phyloP scores from a whole-genome alignment of 1,140 invertebrate species.

The Bombyx mori region ASM3026992v2 NC_085124.1:11782501-11783000 shows the following conservation, averaged over 20 bases:
- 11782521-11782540: conserved; percentile 10
- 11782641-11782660: conserved; percentile 4
- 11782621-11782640: conserved; percentile 8
- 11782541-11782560: no score
- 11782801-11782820: background rate
- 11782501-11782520: conserved; percentile 29
- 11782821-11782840: conserved; percentile 5
- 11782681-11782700: conserved; percentile 45
- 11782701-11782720: conserved; percentile 53
- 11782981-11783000: no score
- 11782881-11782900: background rate
- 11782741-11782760: conserved; percentile 1
- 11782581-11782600: background rate
- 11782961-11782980: no score
- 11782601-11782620: background rate
- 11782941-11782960: no score
- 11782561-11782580: no score
- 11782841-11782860: background rate
- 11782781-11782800: background rate
- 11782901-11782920: background rate
- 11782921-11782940: no score
- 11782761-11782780: background rate
- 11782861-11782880: background rate
- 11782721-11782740: conserved; percentile 8
- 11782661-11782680: conserved; percentile 17